phyloP scores from a whole-genome alignment of 2,888 invertebrate genomes.

The Rhingia campestris region DNA sequence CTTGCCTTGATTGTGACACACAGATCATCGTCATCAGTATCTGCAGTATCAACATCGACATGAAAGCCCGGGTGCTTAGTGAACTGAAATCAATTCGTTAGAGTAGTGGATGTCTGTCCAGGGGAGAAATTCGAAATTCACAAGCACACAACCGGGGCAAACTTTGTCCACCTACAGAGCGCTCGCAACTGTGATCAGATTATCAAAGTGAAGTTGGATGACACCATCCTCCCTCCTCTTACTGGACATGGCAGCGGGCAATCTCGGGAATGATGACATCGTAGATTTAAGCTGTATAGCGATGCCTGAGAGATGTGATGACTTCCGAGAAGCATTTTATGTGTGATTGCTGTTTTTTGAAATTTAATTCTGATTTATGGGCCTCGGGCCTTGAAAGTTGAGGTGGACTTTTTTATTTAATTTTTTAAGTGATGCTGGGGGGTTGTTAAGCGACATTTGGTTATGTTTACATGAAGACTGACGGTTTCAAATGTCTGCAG shows the following conservation, averaged over 20 bases:
- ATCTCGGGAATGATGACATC: slow-evolving; percentile 19
- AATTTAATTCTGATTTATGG: slow-evolving; percentile 54
- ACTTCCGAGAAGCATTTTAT: slow-evolving; percentile 33
- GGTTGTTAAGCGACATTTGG: too few species aligned
- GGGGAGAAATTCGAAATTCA: slow-evolving; percentile 21
- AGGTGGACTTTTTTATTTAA: slow-evolving; percentile 26
- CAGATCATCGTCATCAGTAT: slow-evolving; percentile 13
- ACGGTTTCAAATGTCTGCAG: not conserved
- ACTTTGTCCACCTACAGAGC: slow-evolving; percentile 1
- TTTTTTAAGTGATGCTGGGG: slow-evolving; percentile 36
- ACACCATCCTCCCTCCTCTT: slow-evolving; percentile 16
- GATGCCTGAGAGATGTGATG: slow-evolving; percentile 10
- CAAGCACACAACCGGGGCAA: slow-evolving; percentile 9
- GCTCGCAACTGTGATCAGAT: slow-evolving; percentile 15
- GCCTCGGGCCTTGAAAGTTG: not conserved
- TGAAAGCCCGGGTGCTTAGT: slow-evolving; percentile 13
- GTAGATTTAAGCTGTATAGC: slow-evolving; percentile 12
- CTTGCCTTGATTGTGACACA: slow-evolving; percentile 3
- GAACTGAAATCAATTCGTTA: slow-evolving; percentile 64
- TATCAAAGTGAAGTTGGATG: slow-evolving; percentile 26
- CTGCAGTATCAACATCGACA: not conserved
- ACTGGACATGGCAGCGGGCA: too few species aligned
- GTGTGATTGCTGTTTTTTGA: slow-evolving; percentile 21
- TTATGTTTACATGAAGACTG: not conserved
- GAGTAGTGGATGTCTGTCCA: slow-evolving; percentile 34